These are phyloP conservation scores for Neodon shergylaensis DNA, from an alignment of 2,113 vertebrate genomes.

Conservation along the genomic window DNA sequence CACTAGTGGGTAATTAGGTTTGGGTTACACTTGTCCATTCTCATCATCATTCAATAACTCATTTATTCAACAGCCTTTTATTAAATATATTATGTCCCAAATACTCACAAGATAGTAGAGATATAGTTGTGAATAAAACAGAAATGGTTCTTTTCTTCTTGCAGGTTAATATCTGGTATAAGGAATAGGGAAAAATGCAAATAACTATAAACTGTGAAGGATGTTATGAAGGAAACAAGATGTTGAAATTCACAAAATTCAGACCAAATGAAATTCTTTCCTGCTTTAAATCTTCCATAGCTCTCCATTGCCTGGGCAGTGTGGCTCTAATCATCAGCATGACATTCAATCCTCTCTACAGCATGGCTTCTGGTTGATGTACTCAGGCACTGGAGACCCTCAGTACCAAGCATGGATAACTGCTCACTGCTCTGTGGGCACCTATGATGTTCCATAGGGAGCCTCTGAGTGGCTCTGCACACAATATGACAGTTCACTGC, in stretches of 20 bases:
- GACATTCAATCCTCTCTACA: not conserved
- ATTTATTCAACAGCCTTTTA: not conserved
- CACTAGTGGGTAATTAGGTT: not conserved
- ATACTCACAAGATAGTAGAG: not conserved
- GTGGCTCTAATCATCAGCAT: not conserved
- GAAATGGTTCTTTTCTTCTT: not conserved
- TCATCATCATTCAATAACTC: not conserved
- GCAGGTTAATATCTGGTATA: not conserved
- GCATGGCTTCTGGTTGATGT: no score
- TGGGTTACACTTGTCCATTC: not conserved
- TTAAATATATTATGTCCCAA: not conserved
- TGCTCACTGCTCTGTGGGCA: not conserved
- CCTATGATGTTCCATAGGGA: not conserved
- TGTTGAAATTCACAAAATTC: not conserved
- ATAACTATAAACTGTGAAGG: not conserved
- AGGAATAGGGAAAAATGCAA: not conserved
- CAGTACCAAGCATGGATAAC: accelerated
- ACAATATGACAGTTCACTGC: not conserved
- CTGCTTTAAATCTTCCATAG: not conserved
- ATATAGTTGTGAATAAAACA: not conserved
- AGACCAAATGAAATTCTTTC: not conserved
- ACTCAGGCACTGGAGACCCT: no score
- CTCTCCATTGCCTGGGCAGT: not conserved
- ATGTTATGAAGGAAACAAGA: not conserved
- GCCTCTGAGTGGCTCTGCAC: not conserved